A percentile compares a stretch with the other conserved stretches of the same genome.
phyloP scores from a whole-genome alignment of 2,797 vertebrate genomes.

The Hoplostethus mediterraneus region DNA sequence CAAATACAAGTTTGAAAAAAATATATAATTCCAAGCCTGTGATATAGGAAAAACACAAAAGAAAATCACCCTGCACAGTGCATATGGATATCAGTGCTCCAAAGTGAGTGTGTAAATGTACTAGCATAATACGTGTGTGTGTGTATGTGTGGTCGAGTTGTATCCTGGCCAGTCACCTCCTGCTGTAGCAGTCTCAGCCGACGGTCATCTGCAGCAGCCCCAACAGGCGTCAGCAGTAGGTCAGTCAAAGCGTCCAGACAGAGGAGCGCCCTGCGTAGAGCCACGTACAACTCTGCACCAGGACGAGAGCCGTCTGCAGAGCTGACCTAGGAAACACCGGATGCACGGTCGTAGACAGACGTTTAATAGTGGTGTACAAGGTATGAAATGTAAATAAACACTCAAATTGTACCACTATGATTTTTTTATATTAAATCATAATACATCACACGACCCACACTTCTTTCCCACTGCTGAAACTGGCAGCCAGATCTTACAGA shows the following conservation, averaged over 20 bases:
- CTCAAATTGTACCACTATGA: too few relatives aligned
- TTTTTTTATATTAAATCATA: too few relatives aligned
- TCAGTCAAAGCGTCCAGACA: slow-evolving; percentile 82
- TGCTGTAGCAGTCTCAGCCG: slow-evolving; percentile 77
- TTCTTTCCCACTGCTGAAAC: too few relatives aligned
- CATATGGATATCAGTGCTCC: too few relatives aligned
- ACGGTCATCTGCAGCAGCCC: slow-evolving; percentile 68
- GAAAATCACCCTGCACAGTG: too few relatives aligned
- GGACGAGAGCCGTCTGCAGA: slow-evolving; percentile 29
- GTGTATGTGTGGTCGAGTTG: background rate
- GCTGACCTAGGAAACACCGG: slow-evolving; percentile 44
- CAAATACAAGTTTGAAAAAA: background rate
- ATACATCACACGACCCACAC: too few relatives aligned
- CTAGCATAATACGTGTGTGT: background rate
- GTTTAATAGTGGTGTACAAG: too few relatives aligned
- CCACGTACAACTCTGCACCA: slow-evolving; percentile 78
- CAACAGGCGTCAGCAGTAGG: slow-evolving; percentile 68
- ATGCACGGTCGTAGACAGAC: background rate
- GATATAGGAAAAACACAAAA: background rate
- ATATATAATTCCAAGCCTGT: too few relatives aligned
- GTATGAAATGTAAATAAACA: background rate
- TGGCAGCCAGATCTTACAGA: too few relatives aligned
- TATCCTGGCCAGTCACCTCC: slow-evolving; percentile 77
- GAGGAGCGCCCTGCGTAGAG: slow-evolving; percentile 77
- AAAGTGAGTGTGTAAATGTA: background rate